Percentiles rank a stretch among this genome's conserved stretches.
phyloP scores from a whole-genome alignment of 2,888 invertebrate genomes.

The Rhogogaster chlorosoma region DNA sequence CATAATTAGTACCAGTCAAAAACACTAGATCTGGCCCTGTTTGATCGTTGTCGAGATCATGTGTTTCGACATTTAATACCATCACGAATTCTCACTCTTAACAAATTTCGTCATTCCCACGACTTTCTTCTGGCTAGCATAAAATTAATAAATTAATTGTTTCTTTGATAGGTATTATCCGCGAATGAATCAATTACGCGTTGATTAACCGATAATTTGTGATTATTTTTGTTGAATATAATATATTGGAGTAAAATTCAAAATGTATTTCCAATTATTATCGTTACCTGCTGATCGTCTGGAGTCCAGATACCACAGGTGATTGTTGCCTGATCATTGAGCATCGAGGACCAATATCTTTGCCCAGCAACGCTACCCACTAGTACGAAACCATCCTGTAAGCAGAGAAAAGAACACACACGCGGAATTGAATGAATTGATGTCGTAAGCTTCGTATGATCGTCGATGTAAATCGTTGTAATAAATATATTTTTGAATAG shows the following conservation, averaged over 20 bases:
- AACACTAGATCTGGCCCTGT: constrained; percentile 29
- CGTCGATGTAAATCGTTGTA: background rate
- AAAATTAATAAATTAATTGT: background rate
- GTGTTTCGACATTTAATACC: background rate
- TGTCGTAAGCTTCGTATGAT: background rate
- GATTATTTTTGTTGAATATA: background rate
- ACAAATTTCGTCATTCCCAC: background rate
- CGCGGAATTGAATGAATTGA: background rate
- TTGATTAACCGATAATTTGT: background rate
- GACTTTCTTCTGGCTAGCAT: too few relatives aligned
- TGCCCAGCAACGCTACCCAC: constrained; percentile 99
- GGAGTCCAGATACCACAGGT: constrained; percentile 99
- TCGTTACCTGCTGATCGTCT: constrained; percentile 91
- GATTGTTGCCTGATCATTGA: constrained; percentile 95
- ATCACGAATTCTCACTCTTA: background rate
- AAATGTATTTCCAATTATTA: background rate
- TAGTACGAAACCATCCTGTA: constrained; percentile 96
- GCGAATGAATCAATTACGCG: background rate
- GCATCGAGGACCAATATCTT: constrained; percentile 98
- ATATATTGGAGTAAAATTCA: background rate
- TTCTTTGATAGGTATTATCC: background rate
- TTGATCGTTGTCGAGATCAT: constrained; percentile 15
- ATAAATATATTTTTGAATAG: background rate
- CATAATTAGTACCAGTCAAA: background rate
- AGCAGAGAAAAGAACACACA: background rate